Percentiles rank a stretch among this genome's conserved stretches.
Conservation (phyloP, 2,888 invertebrate genomes). For the Teleogryllus oceanicus region DNA sequence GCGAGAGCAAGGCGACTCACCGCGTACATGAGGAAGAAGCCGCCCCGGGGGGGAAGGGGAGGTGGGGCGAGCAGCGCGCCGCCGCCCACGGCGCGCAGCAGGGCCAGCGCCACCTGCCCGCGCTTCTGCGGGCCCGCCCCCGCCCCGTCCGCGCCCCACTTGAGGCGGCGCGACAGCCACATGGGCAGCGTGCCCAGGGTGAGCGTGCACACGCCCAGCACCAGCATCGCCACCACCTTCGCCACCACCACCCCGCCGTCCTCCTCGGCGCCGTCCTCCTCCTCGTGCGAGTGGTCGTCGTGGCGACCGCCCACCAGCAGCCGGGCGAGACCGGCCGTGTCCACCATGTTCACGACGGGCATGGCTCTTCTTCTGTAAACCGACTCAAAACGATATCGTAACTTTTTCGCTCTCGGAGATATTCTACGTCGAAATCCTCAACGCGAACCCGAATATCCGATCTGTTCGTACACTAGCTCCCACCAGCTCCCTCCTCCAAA, state of each 20-base stretch:
- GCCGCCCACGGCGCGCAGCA: constrained; percentile 62
- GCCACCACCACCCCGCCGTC: constrained; percentile 59
- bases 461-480: too few species aligned
- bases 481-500: too few species aligned
- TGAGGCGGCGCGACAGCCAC: constrained; percentile 62
- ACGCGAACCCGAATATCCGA: too few species aligned
- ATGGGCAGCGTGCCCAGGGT: constrained; percentile 72
- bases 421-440: too few species aligned
- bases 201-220: constrained; percentile 71
- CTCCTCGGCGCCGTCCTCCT: constrained; percentile 42
- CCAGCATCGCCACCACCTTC: constrained; percentile 74
- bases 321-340: too few species aligned
- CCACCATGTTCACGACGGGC: too few species aligned
- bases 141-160: constrained; percentile 46
- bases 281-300: not conserved
- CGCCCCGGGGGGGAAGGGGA: too few species aligned
- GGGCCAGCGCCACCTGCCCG: constrained; percentile 46
- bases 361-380: too few species aligned
- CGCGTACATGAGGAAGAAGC: constrained; percentile 69
- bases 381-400: too few species aligned
- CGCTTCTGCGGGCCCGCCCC: not conserved
- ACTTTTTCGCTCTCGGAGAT: too few species aligned
- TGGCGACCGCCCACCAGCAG: not conserved
- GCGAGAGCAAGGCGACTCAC: not conserved
- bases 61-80: constrained; percentile 63